Conservation (phyloP, 2,888 invertebrate species). For the Prenolepis imparis region DNA sequence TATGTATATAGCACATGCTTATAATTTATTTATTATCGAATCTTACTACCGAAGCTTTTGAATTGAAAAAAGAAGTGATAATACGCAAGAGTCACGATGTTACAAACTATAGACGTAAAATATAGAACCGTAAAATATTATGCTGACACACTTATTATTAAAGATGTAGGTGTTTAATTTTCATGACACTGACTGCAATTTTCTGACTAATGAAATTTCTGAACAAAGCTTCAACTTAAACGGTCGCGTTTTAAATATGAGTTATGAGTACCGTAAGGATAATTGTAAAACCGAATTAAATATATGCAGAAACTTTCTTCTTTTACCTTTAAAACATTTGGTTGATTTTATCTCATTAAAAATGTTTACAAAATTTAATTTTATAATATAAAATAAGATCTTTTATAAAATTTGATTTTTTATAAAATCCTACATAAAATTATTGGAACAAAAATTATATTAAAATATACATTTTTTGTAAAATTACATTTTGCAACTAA, state of each 20-base stretch:
- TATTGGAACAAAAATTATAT: neutral
- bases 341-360: neutral
- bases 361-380: neutral
- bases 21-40: neutral
- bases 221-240: neutral
- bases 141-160: neutral
- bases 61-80: neutral
- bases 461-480: neutral
- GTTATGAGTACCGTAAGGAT: neutral
- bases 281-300: conserved; percentile 3
- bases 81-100: neutral
- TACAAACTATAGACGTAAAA: too few relatives aligned
- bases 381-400: neutral
- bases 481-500: neutral
- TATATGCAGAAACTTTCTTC: conserved; percentile 24
- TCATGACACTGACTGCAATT: neutral
- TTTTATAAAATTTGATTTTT: conserved; percentile 4
- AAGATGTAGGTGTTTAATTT: neutral
- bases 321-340: neutral
- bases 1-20: neutral
- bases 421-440: neutral
- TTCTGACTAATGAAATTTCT: neutral
- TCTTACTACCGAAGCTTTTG: neutral
- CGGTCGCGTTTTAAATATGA: neutral
- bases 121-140: neutral